Evolutionary conservation across 64 coral and sea anemone genomes (phyloP), one percentile per base, ranked within the genome.

Genomic region (Pocillopora damicornis): DNA sequence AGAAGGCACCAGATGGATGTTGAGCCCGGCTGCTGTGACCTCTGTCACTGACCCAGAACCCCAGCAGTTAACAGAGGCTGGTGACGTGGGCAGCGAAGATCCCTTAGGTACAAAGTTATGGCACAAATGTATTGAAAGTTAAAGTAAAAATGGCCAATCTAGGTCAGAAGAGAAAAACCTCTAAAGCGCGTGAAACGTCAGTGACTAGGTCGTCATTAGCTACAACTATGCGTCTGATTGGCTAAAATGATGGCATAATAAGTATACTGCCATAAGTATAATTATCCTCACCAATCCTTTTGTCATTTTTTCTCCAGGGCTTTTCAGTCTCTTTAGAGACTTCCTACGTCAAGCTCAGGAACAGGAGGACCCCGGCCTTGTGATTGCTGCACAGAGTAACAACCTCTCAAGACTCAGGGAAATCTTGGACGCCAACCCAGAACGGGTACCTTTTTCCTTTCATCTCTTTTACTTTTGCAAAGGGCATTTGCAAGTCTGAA

Each of bases 341-440:
- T 30, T 66, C 51, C 5, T 45, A 13, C 74, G n/a, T 10, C 20
- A 25, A 13, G 74, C 36, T 17, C 13, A 62, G 37, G 63, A 68
- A 37, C 81, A 71, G 56, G 0, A 11, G 8, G 63, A 30, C 2
- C 14, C 12, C 13, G 9, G 56, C 13, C 58, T 92, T 9, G 83
- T 76, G 5, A 18, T 38, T 2, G 83, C 90, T 11, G 65, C 83
- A 5, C 34, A 58, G 16, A 30, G 73, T 16, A 86, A 86, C 25
- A 75, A 92, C 9, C 56, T 92, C 17, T 88, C 90, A 62, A 84
- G 77, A 60, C 84, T 87, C 26, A 81, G 42, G 15, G 73, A 87
- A 35, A 86, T 77, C 51, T 85, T 92, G 11, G 84, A 92, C 13
- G 60, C 18, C 5, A 63, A 79, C 11, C 90, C 90, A 79, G 90